Percentiles rank a stretch among this genome's conserved stretches.
phyloP scores from a whole-genome alignment of 1,140 invertebrate species.

The Trichonephila inaurata region DNA sequence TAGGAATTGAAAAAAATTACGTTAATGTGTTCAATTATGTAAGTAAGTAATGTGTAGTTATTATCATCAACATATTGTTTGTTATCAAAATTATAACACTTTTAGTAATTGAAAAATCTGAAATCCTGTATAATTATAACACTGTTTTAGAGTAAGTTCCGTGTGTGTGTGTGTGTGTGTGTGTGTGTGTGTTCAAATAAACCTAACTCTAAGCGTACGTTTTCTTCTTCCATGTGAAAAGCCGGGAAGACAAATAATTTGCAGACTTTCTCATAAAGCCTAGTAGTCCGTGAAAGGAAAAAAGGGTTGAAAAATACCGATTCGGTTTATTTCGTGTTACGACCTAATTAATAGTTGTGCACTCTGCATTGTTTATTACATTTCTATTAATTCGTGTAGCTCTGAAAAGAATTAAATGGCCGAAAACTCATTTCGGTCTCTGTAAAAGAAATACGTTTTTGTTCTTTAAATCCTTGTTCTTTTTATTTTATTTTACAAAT shows the following conservation, averaged over 20 bases:
- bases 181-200: no score
- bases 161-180: no score
- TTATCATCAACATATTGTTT: no score
- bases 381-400: constrained; percentile 45
- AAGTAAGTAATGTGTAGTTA: no score
- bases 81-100: no score
- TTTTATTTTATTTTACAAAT: constrained; percentile 1
- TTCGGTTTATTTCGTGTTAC: neutral
- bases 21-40: no score
- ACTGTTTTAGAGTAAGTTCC: no score
- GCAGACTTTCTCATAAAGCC: neutral
- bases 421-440: neutral
- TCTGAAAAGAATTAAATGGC: constrained; percentile 6
- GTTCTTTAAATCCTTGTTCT: constrained; percentile 33
- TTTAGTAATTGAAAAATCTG: no score
- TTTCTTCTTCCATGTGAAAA: neutral
- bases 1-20: no score
- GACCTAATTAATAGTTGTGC: constrained; percentile 6
- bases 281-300: neutral
- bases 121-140: no score
- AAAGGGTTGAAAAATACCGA: constrained; percentile 21
- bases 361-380: constrained; percentile 43
- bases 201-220: neutral
- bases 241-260: neutral
- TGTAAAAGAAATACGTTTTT: constrained; percentile 22